Percentiles rank a stretch among this genome's conserved stretches.
These are phyloP conservation scores for Isurus oxyrinchus DNA, from an alignment of 2,113 vertebrate genomes.

Conservation along the genomic window DNA sequence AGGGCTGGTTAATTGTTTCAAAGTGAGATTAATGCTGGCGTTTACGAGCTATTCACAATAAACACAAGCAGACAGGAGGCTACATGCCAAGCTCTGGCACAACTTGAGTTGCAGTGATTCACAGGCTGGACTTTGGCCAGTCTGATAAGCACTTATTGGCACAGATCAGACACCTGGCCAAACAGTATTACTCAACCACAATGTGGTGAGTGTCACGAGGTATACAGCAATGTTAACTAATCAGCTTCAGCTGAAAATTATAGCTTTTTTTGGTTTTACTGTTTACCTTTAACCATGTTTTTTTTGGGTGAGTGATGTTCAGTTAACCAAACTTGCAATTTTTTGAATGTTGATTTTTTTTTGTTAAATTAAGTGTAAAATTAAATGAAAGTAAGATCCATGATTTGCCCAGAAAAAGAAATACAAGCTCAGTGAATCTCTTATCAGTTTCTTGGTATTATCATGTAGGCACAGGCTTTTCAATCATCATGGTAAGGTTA, in stretches of 20 bases:
- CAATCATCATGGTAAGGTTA: neutral
- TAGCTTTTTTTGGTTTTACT: neutral
- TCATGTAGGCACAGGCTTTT: neutral
- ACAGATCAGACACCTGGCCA: neutral
- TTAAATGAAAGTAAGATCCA: neutral
- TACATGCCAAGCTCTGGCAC: constrained; percentile 20
- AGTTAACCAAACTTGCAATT: neutral
- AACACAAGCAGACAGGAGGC: constrained; percentile 8
- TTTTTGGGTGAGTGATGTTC: neutral
- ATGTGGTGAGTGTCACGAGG: neutral
- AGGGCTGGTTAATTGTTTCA: constrained; percentile 13
- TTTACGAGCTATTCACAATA: constrained; percentile 14
- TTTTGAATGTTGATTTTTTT: neutral
- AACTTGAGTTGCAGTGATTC: neutral
- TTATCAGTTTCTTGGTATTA: neutral
- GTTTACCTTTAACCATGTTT: neutral
- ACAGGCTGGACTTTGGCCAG: constrained; percentile 26
- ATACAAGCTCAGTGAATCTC: neutral
- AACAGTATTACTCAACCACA: neutral
- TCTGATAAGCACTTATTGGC: constrained; percentile 35
- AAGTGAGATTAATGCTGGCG: constrained; percentile 33
- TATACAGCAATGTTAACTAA: neutral
- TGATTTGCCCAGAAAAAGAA: neutral
- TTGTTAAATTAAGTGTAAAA: neutral
- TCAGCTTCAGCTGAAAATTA: neutral